Evolutionary conservation across 2,888 invertebrate species (phyloP).

Genomic region (Temnothorax ravouxi): DNA sequence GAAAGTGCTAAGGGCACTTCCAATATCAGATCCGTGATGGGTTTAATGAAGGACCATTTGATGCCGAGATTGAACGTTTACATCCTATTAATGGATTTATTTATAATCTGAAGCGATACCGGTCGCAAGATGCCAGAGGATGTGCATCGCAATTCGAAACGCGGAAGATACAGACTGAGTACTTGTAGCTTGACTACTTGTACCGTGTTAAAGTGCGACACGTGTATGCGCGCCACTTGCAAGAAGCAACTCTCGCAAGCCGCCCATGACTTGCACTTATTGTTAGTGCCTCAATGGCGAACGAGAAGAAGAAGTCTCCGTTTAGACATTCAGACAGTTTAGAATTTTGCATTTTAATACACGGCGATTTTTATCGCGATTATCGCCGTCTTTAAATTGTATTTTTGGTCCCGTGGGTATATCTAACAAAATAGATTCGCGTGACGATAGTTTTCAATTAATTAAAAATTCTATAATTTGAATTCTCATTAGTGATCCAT

Average conservation of each 20-base stretch:
- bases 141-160: neutral
- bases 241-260: constrained; percentile 13
- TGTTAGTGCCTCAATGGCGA: neutral
- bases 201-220: constrained; percentile 7
- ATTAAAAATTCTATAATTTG: constrained; percentile 13
- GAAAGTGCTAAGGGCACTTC: neutral
- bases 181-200: neutral
- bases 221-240: neutral
- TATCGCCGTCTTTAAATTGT: neutral
- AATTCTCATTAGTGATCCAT: neutral
- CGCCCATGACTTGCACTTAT: neutral
- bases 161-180: constrained; percentile 1
- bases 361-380: neutral
- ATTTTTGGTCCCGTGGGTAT: neutral
- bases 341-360: neutral
- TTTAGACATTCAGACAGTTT: neutral
- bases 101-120: neutral
- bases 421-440: constrained; percentile 6
- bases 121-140: neutral
- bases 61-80: neutral
- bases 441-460: neutral
- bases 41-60: neutral
- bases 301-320: neutral
- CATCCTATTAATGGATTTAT: neutral
- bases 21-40: neutral